A percentile compares a stretch with the other conserved stretches of the same genome.
Evolutionary conservation across 2,797 vertebrate species (phyloP).

Genomic region (Clarias platycephalus): DNA sequence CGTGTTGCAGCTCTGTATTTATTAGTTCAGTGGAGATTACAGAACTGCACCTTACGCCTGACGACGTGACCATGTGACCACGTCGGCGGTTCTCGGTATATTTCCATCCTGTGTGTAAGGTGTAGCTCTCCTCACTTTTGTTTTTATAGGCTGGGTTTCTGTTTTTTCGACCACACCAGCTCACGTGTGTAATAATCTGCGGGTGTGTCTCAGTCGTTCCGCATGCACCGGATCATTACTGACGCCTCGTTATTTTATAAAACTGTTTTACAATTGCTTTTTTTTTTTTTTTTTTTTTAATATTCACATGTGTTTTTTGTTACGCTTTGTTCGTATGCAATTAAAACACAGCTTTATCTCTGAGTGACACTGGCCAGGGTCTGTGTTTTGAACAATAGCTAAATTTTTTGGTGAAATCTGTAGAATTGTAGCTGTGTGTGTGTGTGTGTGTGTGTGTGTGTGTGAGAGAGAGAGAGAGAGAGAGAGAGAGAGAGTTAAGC

Average conservation of each 20-base stretch:
- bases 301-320: background rate
- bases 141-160: background rate
- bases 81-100: background rate
- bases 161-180: background rate
- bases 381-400: background rate
- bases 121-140: background rate
- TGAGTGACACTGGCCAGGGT: background rate
- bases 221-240: background rate
- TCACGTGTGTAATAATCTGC: background rate
- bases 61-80: background rate
- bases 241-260: background rate
- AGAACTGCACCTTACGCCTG: background rate
- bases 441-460: background rate
- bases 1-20: background rate
- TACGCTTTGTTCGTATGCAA: background rate
- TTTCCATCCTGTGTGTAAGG: background rate
- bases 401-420: background rate
- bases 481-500: background rate
- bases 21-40: background rate
- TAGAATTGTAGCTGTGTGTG: background rate
- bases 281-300: background rate
- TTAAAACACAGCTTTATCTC: background rate
- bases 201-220: background rate
- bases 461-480: background rate
- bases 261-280: background rate